Conservation (phyloP, 2,888 invertebrate genomes). For the Tenodera sinensis region DNA sequence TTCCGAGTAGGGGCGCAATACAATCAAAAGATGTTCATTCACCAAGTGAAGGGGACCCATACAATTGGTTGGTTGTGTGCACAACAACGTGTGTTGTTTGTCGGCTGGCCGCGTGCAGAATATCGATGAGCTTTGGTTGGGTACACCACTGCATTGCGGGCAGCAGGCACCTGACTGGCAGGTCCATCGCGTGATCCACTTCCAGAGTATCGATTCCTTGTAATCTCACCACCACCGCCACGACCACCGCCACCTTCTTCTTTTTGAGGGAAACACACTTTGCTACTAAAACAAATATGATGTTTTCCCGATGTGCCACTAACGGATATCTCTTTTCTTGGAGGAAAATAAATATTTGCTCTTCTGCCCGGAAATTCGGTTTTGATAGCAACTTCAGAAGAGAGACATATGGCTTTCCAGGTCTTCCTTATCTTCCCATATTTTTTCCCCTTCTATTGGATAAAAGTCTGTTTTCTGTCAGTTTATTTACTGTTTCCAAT, state of each 20-base stretch:
- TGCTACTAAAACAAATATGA: background rate
- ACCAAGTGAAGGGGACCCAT: background rate
- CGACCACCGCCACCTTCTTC: background rate
- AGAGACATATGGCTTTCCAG: too few relatives aligned
- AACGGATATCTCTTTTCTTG: background rate
- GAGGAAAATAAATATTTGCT: background rate
- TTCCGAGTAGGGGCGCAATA: too few relatives aligned
- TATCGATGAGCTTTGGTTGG: background rate
- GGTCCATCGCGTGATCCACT: background rate
- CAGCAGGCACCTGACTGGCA: background rate
- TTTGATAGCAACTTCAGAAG: background rate
- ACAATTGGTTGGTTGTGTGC: background rate
- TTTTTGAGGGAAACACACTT: background rate
- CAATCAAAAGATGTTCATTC: background rate
- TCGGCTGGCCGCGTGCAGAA: background rate
- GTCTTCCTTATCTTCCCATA: too few relatives aligned
- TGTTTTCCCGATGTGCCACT: background rate
- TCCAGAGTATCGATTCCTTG: background rate
- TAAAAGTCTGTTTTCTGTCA: too few relatives aligned
- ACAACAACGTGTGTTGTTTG: background rate
- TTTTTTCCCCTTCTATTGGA: too few relatives aligned
- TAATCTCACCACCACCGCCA: background rate
- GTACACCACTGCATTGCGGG: background rate
- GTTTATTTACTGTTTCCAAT: too few relatives aligned
- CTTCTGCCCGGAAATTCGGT: background rate